phyloP scores from a whole-genome alignment of 1,140 invertebrate species.

The Aphis craccivora region DNA sequence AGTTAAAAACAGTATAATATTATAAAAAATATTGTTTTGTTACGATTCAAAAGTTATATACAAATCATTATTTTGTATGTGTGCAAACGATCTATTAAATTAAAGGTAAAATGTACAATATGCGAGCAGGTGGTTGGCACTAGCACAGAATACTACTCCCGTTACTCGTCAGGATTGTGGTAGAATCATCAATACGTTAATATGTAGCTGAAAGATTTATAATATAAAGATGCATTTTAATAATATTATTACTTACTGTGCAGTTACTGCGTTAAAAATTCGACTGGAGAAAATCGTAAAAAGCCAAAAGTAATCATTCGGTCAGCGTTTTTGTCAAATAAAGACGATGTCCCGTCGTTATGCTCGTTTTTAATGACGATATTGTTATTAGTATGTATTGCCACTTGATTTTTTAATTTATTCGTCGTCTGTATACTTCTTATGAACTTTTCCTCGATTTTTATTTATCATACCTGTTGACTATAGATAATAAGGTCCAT shows the following conservation, averaged over 20 bases:
- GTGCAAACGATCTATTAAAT: background rate
- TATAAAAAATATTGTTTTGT: too few relatives aligned
- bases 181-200: background rate
- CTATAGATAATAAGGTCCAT: background rate
- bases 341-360: too few relatives aligned
- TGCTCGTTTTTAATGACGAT: too few relatives aligned
- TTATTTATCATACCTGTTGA: background rate
- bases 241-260: background rate
- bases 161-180: background rate
- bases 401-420: too few relatives aligned
- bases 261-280: background rate
- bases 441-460: too few relatives aligned
- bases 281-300: background rate
- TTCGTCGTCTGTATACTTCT: too few relatives aligned
- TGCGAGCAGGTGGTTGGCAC: background rate
- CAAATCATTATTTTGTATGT: background rate
- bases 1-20: background rate
- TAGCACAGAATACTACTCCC: background rate
- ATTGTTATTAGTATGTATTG: too few relatives aligned
- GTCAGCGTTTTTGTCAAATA: too few relatives aligned
- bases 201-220: background rate
- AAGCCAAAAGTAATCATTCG: background rate
- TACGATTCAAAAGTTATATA: background rate
- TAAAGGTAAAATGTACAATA: background rate
- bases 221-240: background rate